Evolutionary conservation across 2,797 vertebrate species (phyloP), one percentile per base, ranked within the genome.

Genomic region (Peromyscus attwateri): DNA sequence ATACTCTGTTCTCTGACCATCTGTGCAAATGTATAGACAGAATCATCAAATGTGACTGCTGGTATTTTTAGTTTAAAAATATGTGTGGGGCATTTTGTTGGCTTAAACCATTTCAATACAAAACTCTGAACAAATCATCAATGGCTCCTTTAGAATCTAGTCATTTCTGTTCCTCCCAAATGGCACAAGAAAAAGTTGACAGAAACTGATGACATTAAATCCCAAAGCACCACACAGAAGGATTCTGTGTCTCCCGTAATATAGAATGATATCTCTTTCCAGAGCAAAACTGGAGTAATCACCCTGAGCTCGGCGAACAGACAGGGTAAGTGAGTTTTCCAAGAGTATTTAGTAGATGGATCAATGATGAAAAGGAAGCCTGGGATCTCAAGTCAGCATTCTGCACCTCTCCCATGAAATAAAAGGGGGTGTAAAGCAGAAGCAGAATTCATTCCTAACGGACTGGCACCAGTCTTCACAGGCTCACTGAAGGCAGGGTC

Each of bases 61-160:
- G 83, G 57, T 79, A 96, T 75, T 95, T 95, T 96, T 94, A 92
- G 64, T 87, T 96, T 96, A 91, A 89, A 96, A 94, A 43, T 91
- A 9, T 52, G 85, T 25, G 34, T 6, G 43, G 8, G 87, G 4
- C 27, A 94, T 92, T 95, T 87, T 94, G 70, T 92, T 87, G 17
- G 16, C 23, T 90, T 93, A 94, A 92, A 83, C 19, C 66, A 71
- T 94, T 95, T 93, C 66, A 96, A 71, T 88, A 84, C 34, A 90
- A 92, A 96, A 49, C 70, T 27, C 66, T 68, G 95, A 97, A 96
- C 80, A 95, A 88, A 91, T 64, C 82, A 25, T 34, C 37, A n/a
- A 7, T 76, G 83, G 40, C 19, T 52, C 73, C 14, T 96, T 96
- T 95, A 92, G 82, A 34, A 96, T 87, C 25, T 88, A 71, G 37